Conservation (phyloP, 2,113 vertebrate species). For the Aldabrachelys gigantea region DNA sequence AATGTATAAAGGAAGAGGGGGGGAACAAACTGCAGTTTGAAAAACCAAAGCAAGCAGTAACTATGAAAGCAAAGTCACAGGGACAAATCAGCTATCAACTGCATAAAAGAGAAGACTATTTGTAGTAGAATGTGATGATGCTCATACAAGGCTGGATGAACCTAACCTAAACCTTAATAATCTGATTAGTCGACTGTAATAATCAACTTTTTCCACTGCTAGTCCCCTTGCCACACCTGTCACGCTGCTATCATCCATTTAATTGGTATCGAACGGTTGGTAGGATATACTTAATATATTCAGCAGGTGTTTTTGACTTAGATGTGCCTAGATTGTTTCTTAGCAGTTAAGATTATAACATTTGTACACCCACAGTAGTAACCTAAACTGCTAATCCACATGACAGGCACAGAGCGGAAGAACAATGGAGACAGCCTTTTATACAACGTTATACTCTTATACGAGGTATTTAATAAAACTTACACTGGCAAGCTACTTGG, state of each 20-base stretch:
- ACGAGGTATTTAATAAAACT: neutral
- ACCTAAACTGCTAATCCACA: neutral
- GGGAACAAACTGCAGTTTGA: neutral
- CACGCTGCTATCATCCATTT: neutral
- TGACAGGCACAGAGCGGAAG: neutral
- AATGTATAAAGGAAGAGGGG: neutral
- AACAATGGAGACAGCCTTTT: neutral
- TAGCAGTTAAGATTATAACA: neutral
- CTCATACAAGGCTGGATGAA: neutral
- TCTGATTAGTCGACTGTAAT: neutral
- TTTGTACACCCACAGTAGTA: neutral
- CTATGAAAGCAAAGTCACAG: neutral
- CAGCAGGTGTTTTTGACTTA: neutral
- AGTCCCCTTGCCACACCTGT: neutral
- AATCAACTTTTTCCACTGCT: neutral
- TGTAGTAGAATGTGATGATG: rapidly evolving
- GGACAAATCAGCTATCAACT: neutral
- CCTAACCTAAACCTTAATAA: neutral
- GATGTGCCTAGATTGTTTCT: neutral
- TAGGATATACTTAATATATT: neutral
- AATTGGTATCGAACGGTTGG: neutral
- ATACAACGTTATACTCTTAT: neutral
- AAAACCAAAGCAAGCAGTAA: neutral
- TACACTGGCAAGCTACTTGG: neutral
- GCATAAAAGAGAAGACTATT: neutral